Base-by-base conservation (phyloP, 2,797 vertebrate species). In the Arremon aurantiirostris region DNA sequence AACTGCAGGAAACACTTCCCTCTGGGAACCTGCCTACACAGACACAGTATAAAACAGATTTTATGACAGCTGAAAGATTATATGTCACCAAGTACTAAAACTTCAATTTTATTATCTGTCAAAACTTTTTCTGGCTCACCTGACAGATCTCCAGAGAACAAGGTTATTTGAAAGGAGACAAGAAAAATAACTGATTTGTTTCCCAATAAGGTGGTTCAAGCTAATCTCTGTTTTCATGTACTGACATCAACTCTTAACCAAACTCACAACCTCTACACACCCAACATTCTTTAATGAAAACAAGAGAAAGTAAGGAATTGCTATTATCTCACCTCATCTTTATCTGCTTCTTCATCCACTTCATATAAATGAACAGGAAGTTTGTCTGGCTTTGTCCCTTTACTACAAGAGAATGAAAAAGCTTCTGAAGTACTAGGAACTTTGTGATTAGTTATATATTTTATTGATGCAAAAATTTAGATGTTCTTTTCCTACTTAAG, bases 261-360 rank as follows among this genome's bases (percentile, higher is more conserved):
- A 61, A 73, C 17, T 88, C 34, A 10, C 5, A 80, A 77, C 9
- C 7, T 47, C 52, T 84, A 37, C 28, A 76, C 53, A 73, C 16
- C 3, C 32, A 89, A 46, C 6, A 50, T 26, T 70, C 19, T 69
- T 69, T 46, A 69, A 34, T 27, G 44, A 89, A 79, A 80, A 27
- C 16, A 70, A n/a, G 2, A 93, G 24, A 41, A 86, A 89, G n/a
- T 34, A 90, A 78, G 6, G 64, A 72, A 44, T 72, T 89, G 21
- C 2, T 20, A 64, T 79, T 32, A 56, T 50, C 95, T 97, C 81
- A 99, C 99, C 99, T 99, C 99, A 9, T 99, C 99, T 97, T 99
- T 99, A 95, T 99, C 99, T 70, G 98, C 98, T 76, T 99, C 99
- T 98, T 99, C 99, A 82, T 99, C 99, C 92, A 99, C 99, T 98